These are phyloP conservation scores for Parnassius glacialis DNA, from an alignment of 2,888 invertebrate species.

Conservation along the genomic window DNA sequence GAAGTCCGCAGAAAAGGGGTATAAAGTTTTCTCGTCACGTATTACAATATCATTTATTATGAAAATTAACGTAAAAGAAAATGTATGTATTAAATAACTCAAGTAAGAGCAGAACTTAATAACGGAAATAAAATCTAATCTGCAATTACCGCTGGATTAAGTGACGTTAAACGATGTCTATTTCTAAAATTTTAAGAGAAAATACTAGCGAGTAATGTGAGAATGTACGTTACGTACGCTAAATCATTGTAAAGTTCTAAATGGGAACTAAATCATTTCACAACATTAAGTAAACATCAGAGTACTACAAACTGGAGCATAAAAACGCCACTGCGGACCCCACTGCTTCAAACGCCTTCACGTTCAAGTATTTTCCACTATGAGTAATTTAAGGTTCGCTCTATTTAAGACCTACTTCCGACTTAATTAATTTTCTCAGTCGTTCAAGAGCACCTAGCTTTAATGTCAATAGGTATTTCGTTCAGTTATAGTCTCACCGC, in stretches of 20 bases:
- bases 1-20: too few relatives aligned
- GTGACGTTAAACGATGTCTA: too few relatives aligned
- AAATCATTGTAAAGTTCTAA: slow-evolving; percentile 8
- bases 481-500: slow-evolving; percentile 1
- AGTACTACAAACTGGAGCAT: slow-evolving; percentile 23
- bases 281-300: slow-evolving; percentile 21
- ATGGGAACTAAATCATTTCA: slow-evolving; percentile 19
- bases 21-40: too few relatives aligned
- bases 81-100: too few relatives aligned
- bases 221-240: not conserved
- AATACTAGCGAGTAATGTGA: not conserved
- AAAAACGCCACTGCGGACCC: slow-evolving; percentile 24
- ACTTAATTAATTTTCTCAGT: slow-evolving; percentile 27
- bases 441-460: slow-evolving; percentile 14
- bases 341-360: slow-evolving; percentile 19
- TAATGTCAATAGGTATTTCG: slow-evolving; percentile 12
- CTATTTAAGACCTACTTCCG: slow-evolving; percentile 21
- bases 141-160: too few relatives aligned
- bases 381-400: slow-evolving; percentile 26
- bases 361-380: slow-evolving; percentile 18
- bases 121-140: too few relatives aligned
- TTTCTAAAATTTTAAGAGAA: slow-evolving; percentile 1
- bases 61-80: too few relatives aligned
- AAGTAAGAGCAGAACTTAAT: too few relatives aligned
- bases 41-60: too few relatives aligned